Conservation (phyloP, 2,797 vertebrate species). For the Hyperoplus immaculatus region DNA sequence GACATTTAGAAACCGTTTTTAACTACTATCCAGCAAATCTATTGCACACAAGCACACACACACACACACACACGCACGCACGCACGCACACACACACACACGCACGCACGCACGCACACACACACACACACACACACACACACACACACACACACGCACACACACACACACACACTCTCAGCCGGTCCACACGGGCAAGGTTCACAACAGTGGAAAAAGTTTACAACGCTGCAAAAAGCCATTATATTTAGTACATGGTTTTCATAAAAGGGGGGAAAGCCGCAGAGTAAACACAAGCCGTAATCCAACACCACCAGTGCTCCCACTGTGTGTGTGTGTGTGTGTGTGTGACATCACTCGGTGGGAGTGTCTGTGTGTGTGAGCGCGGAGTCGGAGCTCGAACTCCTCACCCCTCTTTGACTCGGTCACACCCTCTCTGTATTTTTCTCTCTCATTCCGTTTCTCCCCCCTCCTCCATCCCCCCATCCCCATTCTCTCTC, state of each 20-base stretch:
- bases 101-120: conserved; percentile 47
- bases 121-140: conserved; percentile 30
- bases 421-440: conserved; percentile 69
- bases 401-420: conserved; percentile 78
- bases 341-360: conserved; percentile 56
- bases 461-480: conserved; percentile 6
- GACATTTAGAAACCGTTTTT: conserved; percentile 46
- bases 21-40: conserved; percentile 46
- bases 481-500: conserved; percentile 2
- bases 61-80: conserved; percentile 29
- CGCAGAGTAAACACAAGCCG: conserved; percentile 68
- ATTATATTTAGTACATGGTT: conserved; percentile 73
- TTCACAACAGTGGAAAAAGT: conserved; percentile 66
- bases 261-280: conserved; percentile 67
- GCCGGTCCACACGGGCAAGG: conserved; percentile 35
- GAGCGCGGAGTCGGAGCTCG: conserved; percentile 46
- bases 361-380: conserved; percentile 55
- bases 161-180: conserved; percentile 15
- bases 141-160: conserved; percentile 57
- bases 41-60: conserved; percentile 56
- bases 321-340: conserved; percentile 34
- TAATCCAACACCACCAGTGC: conserved; percentile 62
- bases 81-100: conserved; percentile 36
- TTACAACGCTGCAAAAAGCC: conserved; percentile 62
- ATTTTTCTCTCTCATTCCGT: conserved; percentile 45